Evolutionary conservation across 2,888 invertebrate genomes (phyloP).

Genomic region (Bombyx huttoni): DNA sequence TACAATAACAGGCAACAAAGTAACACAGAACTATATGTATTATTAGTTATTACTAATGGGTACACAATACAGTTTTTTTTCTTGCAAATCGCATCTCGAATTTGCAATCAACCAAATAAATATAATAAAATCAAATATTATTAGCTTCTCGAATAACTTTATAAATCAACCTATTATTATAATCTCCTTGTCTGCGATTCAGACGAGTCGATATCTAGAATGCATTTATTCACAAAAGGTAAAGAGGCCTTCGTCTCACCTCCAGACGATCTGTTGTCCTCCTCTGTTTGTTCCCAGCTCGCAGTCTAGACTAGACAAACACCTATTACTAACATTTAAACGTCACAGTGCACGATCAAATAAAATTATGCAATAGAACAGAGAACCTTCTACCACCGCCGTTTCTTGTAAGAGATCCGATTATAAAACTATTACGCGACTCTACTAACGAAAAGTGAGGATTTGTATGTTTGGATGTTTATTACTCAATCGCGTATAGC

Average conservation of each 20-base stretch:
- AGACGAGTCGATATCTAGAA: conserved; percentile 21
- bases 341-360: not conserved
- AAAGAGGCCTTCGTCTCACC: conserved; percentile 51
- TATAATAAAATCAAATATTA: not conserved
- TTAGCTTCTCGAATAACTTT: not conserved
- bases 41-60: too few species aligned
- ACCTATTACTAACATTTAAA: conserved; percentile 19
- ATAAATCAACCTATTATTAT: not conserved
- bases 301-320: conserved; percentile 52
- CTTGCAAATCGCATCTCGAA: too few species aligned
- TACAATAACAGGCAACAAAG: too few species aligned
- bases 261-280: conserved; percentile 53
- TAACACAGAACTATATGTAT: too few species aligned
- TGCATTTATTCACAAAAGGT: conserved; percentile 44
- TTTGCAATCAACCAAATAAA: not conserved
- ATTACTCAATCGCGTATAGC: too few species aligned
- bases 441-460: too few species aligned
- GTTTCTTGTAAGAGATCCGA: not conserved
- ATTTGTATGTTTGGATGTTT: too few species aligned
- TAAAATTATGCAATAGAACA: not conserved
- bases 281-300: conserved; percentile 25
- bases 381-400: not conserved
- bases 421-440: too few species aligned
- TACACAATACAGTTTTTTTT: too few species aligned
- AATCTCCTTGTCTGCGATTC: conserved; percentile 11